Percentiles rank a stretch among this genome's conserved stretches.
Evolutionary conservation across 1,140 invertebrate species (phyloP).

Genomic region (Odontomachus brunneus): DNA sequence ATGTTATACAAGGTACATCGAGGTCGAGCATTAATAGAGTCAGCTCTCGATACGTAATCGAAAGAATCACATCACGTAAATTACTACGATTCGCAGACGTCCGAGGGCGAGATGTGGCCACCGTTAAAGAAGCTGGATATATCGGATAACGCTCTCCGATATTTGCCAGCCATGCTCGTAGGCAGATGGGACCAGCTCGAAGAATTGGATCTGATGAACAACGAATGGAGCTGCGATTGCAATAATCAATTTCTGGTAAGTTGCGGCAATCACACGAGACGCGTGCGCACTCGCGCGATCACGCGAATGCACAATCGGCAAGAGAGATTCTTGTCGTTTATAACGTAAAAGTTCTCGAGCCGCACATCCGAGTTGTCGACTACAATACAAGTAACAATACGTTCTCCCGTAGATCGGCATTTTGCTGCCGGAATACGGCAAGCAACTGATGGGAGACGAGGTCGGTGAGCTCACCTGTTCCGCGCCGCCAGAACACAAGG

Average conservation of each 20-base stretch:
- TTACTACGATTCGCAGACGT: neutral
- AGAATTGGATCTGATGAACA: conserved; percentile 88
- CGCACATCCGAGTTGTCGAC: too few species aligned
- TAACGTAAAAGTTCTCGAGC: too few species aligned
- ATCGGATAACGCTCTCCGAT: conserved; percentile 88
- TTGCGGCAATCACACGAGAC: conserved; percentile 59
- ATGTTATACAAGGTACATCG: conserved; percentile 73
- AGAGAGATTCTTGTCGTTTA: too few species aligned
- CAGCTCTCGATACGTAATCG: too few species aligned
- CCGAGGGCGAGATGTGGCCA: conserved; percentile 84
- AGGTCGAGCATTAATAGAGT: neutral
- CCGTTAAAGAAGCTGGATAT: conserved; percentile 88
- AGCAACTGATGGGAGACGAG: conserved; percentile 77
- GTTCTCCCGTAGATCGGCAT: conserved; percentile 80
- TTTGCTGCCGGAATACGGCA: conserved; percentile 86
- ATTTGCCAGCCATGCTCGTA: conserved; percentile 87
- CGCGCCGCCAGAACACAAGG: conserved; percentile 75
- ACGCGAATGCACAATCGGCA: too few species aligned
- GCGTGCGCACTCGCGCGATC: neutral
- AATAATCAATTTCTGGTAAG: conserved; percentile 90
- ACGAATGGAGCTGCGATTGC: conserved; percentile 91
- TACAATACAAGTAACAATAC: too few species aligned
- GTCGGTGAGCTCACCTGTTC: conserved; percentile 71
- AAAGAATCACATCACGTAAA: neutral
- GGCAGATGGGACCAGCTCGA: conserved; percentile 89